These are phyloP conservation scores for Leucania comma DNA, from an alignment of 2,888 invertebrate genomes.

Conservation along the genomic window DNA sequence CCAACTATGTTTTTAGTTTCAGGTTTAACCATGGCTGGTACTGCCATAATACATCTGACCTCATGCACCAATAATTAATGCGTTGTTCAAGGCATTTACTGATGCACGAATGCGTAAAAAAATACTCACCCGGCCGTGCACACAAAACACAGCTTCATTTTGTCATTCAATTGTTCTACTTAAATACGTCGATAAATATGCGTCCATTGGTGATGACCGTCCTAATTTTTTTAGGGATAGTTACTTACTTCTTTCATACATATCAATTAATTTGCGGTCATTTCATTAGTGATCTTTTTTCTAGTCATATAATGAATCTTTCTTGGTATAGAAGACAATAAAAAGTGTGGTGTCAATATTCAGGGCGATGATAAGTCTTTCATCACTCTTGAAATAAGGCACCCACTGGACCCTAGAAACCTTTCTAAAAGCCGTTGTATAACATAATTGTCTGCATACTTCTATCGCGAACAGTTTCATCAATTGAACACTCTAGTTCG, in stretches of 20 bases:
- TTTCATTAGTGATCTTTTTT: too few relatives aligned
- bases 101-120: background rate
- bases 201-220: background rate
- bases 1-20: background rate
- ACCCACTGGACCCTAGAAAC: slow-evolving; percentile 41
- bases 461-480: slow-evolving; percentile 66
- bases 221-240: too few relatives aligned
- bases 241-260: too few relatives aligned
- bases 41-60: background rate
- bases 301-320: background rate
- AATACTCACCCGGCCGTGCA: background rate
- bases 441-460: slow-evolving; percentile 54
- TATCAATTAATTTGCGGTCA: background rate
- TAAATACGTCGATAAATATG: background rate
- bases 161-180: background rate
- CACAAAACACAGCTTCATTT: background rate
- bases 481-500: slow-evolving; percentile 62
- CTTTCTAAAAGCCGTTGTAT: slow-evolving; percentile 58
- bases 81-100: background rate
- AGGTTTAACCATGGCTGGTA: background rate
- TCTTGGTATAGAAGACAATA: background rate
- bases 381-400: slow-evolving; percentile 29
- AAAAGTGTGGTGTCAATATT: background rate
- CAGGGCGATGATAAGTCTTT: slow-evolving; percentile 11
- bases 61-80: background rate